phyloP scores from a whole-genome alignment of 2,888 invertebrate genomes.

The Nineta flava region DNA sequence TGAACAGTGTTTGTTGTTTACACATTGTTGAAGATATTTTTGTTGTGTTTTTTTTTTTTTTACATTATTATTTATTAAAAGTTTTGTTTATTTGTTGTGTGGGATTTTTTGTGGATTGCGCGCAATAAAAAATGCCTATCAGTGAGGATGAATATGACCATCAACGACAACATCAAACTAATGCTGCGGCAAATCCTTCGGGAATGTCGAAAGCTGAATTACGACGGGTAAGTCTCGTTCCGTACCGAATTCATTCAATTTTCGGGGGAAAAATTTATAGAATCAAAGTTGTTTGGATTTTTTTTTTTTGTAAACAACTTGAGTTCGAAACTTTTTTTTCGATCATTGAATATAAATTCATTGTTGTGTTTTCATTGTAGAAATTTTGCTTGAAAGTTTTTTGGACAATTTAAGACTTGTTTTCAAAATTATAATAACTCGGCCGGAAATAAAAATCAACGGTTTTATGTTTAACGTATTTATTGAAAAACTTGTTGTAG shows the following conservation, averaged over 20 bases:
- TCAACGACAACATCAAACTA: neutral
- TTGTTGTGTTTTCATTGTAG: neutral
- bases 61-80: neutral
- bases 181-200: neutral
- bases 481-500: neutral
- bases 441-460: too few species aligned
- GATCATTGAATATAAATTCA: neutral
- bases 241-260: too few species aligned
- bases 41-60: neutral
- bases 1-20: neutral
- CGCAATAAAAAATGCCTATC: slow-evolving; percentile 3
- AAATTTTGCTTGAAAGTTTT: too few species aligned
- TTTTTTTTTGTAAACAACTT: too few species aligned
- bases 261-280: neutral
- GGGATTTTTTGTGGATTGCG: too few species aligned
- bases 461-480: neutral
- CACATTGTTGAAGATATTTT: neutral
- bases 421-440: too few species aligned
- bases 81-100: too few species aligned
- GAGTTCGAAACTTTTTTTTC: too few species aligned
- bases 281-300: neutral
- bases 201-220: slow-evolving; percentile 6
- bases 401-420: too few species aligned
- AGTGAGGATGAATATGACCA: slow-evolving; percentile 6
- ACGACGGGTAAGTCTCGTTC: slow-evolving; percentile 1